Evolutionary conservation across 2,888 invertebrate species (phyloP), one percentile per base, ranked within the genome.

Genomic region (Allophyes oxyacanthae): DNA sequence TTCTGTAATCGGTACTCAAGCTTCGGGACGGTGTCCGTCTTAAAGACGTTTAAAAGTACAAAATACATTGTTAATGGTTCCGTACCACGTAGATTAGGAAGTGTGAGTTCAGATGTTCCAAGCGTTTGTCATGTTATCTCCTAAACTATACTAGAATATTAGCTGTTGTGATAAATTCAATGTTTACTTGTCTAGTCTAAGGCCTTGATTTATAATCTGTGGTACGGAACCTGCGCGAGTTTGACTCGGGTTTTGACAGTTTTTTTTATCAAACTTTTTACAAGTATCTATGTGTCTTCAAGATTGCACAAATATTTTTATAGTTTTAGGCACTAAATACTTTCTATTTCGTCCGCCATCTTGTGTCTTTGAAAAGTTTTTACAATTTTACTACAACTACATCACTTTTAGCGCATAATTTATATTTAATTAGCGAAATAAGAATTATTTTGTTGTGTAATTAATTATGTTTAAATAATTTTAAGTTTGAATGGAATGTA

Each of bases 361-460:
- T 32, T 2, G 57, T 70, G 51, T 71, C 59, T 66, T 52, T 32
- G 33, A 64, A 57, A 64, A 57, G 30, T 38, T 45, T 71, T 60
- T 66, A 44, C 25, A 40, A 14, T 41, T 46, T 66, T 49, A 51
- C 64, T 11, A 14, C 36, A 20, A 48, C 26, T 45, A 34, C 43
- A 66, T 55, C 49, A 67, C 63, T 57, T 64, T 38, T 73, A 74
- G 70, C 36, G 73, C 70, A 72, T 69, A 71, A 56, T 72, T 61
- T 59, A 44, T 45, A 15, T 45, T 38, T 56, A 51, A 42, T 25
- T 42, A 48, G 46, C 28, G n/a, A 30, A 4, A 42, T 58, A 64
- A 44, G 30, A 43, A 36, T 58, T 50, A 52, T 66, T 70, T 69
- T 58, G 45, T 55, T 65, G 49, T 51, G 43, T 56, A 55, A 55